Evolutionary conservation across 2,113 vertebrate species (phyloP).

Genomic region (Caretta caretta): DNA sequence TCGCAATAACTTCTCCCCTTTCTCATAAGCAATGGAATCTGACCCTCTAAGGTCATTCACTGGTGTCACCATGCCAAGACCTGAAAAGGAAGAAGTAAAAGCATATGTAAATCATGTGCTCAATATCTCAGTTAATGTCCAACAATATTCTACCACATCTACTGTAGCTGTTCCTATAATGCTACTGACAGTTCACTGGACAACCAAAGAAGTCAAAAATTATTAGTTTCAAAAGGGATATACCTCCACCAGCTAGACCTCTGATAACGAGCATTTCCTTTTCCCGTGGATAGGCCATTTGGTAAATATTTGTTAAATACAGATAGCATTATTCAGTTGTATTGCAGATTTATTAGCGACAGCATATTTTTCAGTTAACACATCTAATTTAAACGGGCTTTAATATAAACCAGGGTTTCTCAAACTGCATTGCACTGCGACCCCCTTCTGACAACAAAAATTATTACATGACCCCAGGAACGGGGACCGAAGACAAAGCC

Average conservation of each 20-base stretch:
- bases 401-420: not conserved
- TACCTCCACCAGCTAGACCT: not conserved
- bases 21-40: slow-evolving; percentile 97
- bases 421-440: no score
- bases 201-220: slow-evolving; percentile 22
- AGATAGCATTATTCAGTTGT: not conserved
- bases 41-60: slow-evolving; percentile 97
- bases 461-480: no score
- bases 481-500: no score
- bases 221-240: not conserved
- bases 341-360: not conserved
- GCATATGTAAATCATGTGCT: not conserved
- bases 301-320: not conserved
- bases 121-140: not conserved
- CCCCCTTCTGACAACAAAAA: no score
- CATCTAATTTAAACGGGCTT: not conserved
- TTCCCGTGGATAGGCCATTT: not conserved
- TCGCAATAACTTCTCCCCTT: slow-evolving; percentile 94
- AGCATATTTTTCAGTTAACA: slow-evolving; percentile 17
- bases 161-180: accelerated
- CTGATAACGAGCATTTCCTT: not conserved
- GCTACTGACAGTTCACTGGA: not conserved
- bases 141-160: not conserved
- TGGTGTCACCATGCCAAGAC: slow-evolving; percentile 98
- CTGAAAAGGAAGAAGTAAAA: slow-evolving; percentile 71